phyloP scores from a whole-genome alignment of 1,140 invertebrate genomes.

The Fopius arisanus region DNA sequence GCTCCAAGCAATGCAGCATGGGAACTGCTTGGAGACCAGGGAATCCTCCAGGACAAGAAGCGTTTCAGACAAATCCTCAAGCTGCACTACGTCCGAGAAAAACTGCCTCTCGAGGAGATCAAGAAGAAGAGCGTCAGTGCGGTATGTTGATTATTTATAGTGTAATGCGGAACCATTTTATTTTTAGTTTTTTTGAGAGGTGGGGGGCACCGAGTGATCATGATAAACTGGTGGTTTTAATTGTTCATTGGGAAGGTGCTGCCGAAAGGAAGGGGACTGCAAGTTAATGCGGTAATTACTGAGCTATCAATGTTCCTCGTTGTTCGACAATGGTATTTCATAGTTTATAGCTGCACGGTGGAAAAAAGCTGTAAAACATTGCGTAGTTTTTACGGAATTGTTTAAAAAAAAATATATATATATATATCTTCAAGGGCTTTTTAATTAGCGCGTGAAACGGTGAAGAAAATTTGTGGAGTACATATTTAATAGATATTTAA shows the following conservation, averaged over 20 bases:
- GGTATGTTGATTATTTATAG: constrained; percentile 62
- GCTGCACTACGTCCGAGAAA: constrained; percentile 79
- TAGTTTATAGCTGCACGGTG: neutral
- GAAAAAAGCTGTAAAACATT: no score
- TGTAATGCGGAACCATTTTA: no score
- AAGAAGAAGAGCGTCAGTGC: constrained; percentile 73
- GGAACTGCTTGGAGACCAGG: constrained; percentile 72
- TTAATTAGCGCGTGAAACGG: no score
- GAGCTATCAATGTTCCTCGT: neutral
- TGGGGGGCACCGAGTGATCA: no score
- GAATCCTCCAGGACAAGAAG: constrained; percentile 74
- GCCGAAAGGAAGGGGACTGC: constrained; percentile 36
- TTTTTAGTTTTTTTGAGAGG: no score
- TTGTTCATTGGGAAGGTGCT: constrained; percentile 43
- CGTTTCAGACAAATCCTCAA: constrained; percentile 79
- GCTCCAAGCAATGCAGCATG: constrained; percentile 89
- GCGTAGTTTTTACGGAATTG: no score
- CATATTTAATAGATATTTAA: no score
- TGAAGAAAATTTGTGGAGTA: no score
- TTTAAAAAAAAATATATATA: no score
- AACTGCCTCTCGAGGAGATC: constrained; percentile 79
- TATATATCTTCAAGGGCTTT: no score
- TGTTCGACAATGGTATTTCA: neutral
- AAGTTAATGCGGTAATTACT: constrained; percentile 48
- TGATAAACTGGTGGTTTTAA: constrained; percentile 16